Evolutionary conservation across 1,140 invertebrate genomes (phyloP).

Genomic region (Lordiphosa clarofinis): DNA sequence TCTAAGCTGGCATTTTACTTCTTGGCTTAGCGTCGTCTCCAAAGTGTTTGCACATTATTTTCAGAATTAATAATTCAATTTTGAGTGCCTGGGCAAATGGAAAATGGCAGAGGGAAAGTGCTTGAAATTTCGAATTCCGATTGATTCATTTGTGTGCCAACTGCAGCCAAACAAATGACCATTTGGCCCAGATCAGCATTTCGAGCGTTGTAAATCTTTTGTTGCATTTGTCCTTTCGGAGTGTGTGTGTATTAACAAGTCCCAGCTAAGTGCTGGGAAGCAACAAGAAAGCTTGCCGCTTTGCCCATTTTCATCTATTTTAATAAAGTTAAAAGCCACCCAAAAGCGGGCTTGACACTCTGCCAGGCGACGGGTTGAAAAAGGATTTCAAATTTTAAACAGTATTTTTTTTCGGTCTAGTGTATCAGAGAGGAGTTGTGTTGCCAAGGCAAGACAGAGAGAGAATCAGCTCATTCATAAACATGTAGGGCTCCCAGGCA

Average conservation of each 20-base stretch:
- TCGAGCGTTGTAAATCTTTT: constrained; percentile 47
- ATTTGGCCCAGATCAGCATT: constrained; percentile 13
- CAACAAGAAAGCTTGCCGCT: constrained; percentile 1
- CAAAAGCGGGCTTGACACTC: constrained; percentile 42
- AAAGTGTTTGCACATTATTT: constrained; percentile 39
- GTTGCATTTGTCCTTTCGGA: constrained; percentile 23
- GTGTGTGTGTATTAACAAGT: constrained; percentile 38
- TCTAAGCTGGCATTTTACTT: constrained; percentile 40
- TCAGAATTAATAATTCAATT: constrained; percentile 51
- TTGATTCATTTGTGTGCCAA: constrained; percentile 54
- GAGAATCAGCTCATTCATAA: constrained; percentile 32
- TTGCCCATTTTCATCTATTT: constrained; percentile 46
- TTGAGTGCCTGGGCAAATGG: constrained; percentile 4
- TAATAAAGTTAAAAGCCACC: constrained; percentile 69
- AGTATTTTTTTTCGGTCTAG: constrained; percentile 32
- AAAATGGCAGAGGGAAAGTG: constrained; percentile 21
- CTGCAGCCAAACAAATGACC: constrained; percentile 11
- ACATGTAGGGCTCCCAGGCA: constrained; percentile 22
- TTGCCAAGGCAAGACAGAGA: constrained; percentile 16
- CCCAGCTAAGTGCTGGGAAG: constrained; percentile 33
- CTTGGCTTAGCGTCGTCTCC: constrained; percentile 40
- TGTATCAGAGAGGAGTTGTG: constrained; percentile 26
- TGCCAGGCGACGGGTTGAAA: constrained; percentile 27
- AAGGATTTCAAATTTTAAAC: constrained; percentile 45
- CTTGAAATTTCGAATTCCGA: constrained; percentile 28